Conservation (phyloP, 2,888 invertebrate species). For the Catocala sponsa region DNA sequence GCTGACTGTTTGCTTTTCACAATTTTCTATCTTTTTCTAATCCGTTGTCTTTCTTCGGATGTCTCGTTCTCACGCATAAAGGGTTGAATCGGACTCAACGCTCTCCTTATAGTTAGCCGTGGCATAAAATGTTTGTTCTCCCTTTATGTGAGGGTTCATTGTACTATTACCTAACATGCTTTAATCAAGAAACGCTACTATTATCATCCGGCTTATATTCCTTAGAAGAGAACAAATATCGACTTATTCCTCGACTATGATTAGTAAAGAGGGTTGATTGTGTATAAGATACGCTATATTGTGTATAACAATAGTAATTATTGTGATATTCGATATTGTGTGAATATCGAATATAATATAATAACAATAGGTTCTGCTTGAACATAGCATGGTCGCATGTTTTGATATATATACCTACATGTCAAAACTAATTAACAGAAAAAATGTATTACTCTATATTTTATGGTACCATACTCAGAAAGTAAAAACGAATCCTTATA, state of each 20-base stretch:
- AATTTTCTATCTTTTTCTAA: conserved; percentile 5
- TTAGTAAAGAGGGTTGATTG: neutral
- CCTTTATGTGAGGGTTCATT: conserved; percentile 6
- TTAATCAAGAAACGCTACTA: conserved; percentile 9
- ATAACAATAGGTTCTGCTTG: too few relatives aligned
- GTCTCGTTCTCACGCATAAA: neutral
- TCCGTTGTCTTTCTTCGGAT: neutral
- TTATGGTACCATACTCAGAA: too few relatives aligned
- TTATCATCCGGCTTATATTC: neutral
- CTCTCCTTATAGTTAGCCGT: neutral
- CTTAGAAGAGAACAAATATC: conserved; percentile 3
- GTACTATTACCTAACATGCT: conserved; percentile 7
- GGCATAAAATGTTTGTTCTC: conserved; percentile 1
- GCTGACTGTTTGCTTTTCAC: neutral
- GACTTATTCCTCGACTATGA: neutral
- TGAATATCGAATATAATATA: too few relatives aligned
- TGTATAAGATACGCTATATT: neutral
- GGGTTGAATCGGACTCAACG: neutral
- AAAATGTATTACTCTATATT: too few relatives aligned
- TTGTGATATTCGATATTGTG: too few relatives aligned
- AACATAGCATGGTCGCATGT: too few relatives aligned
- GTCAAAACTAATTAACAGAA: too few relatives aligned
- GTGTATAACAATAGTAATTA: too few relatives aligned
- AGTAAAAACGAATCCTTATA: too few relatives aligned
- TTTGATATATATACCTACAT: too few relatives aligned